Evolutionary conservation across 2,888 invertebrate genomes (phyloP).

Genomic region (Caenorhabditis virilis): DNA sequence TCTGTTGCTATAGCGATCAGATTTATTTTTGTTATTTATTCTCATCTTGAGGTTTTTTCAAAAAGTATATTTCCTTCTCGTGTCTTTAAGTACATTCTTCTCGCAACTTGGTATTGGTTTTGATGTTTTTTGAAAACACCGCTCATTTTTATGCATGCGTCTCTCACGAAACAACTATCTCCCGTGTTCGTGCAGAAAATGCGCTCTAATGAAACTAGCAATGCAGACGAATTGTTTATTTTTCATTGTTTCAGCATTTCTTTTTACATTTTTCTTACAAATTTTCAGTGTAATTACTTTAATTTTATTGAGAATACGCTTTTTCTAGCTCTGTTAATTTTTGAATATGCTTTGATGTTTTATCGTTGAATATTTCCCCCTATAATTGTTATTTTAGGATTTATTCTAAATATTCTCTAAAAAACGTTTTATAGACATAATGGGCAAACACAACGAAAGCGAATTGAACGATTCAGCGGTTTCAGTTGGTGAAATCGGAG

Average conservation of each 20-base stretch:
- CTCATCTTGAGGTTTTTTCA: too few species aligned
- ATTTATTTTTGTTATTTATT: too few species aligned
- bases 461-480: slow-evolving; percentile 30
- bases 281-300: background rate
- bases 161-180: too few species aligned
- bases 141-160: too few species aligned
- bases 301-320: too few species aligned
- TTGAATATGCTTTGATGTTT: background rate
- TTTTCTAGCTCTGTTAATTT: background rate
- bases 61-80: too few species aligned
- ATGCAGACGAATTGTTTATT: background rate
- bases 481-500: slow-evolving; percentile 19
- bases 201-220: background rate
- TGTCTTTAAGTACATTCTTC: too few species aligned
- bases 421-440: slow-evolving; percentile 11
- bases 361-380: background rate
- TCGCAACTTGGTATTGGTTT: too few species aligned
- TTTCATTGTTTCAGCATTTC: background rate
- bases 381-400: background rate
- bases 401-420: background rate
- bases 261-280: background rate
- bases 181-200: too few species aligned
- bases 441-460: slow-evolving; percentile 50
- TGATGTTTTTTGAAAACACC: too few species aligned
- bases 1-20: background rate